A percentile compares a stretch with the other conserved stretches of the same genome.
Conservation (phyloP, 2,797 vertebrate genomes). For the Sebastes itinus region DNA sequence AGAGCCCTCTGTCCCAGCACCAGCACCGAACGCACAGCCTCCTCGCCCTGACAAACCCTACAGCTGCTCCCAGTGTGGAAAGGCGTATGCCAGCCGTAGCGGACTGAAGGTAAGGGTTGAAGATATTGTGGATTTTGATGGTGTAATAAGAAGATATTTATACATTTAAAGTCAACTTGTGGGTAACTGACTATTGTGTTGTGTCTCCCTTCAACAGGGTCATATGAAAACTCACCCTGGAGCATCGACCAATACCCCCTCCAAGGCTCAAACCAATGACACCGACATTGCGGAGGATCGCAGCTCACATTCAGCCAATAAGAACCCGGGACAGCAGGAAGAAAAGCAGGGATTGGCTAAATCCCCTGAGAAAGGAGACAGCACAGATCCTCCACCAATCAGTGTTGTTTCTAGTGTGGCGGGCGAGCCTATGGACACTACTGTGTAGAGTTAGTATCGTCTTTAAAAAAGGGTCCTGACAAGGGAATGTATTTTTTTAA, state of each 20-base stretch:
- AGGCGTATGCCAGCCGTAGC: constrained; percentile 87
- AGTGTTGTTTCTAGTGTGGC: constrained; percentile 45
- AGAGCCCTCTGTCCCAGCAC: constrained; percentile 37
- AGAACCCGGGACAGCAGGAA: constrained; percentile 58
- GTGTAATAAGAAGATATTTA: not conserved
- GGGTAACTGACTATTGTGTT: not conserved
- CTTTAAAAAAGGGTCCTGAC: constrained; percentile 74
- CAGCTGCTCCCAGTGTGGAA: constrained; percentile 85
- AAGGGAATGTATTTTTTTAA: constrained; percentile 76
- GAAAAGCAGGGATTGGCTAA: constrained; percentile 63
- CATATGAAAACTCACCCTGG: constrained; percentile 85
- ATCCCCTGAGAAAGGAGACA: constrained; percentile 64
- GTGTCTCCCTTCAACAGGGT: constrained; percentile 75
- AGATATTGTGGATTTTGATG: not conserved
- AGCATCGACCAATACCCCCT: constrained; percentile 63
- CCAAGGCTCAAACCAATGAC: constrained; percentile 74
- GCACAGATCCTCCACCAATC: constrained; percentile 52
- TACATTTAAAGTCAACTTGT: not conserved
- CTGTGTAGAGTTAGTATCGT: constrained; percentile 58
- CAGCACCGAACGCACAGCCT: constrained; percentile 51
- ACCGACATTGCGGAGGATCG: constrained; percentile 62
- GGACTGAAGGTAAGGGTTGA: constrained; percentile 82
- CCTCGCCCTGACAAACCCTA: constrained; percentile 85
- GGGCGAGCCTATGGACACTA: constrained; percentile 57
- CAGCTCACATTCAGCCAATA: constrained; percentile 46